phyloP scores from a whole-genome alignment of 2,888 invertebrate genomes.

The Caenorhabditis drosophilae region DNA sequence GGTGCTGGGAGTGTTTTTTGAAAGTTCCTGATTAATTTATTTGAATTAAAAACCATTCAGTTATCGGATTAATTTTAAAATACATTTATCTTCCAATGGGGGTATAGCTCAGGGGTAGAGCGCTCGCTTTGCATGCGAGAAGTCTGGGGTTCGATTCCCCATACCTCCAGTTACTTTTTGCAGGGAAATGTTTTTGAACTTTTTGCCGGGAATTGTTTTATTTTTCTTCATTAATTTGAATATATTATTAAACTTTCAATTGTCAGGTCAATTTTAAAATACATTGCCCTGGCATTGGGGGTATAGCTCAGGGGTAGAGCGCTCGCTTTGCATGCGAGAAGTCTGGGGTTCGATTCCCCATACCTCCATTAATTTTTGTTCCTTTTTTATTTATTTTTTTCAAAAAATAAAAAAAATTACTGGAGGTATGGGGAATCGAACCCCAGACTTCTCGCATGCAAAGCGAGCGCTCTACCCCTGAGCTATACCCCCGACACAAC shows the following conservation, averaged over 20 bases:
- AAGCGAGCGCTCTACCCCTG: conserved; percentile 49
- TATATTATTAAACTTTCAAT: too few relatives aligned
- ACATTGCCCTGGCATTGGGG: too few relatives aligned
- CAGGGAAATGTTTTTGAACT: too few relatives aligned
- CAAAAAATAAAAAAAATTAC: conserved; percentile 2
- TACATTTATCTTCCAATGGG: too few relatives aligned
- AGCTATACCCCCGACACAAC: conserved; percentile 25
- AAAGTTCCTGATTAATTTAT: too few relatives aligned
- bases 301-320: conserved; percentile 45
- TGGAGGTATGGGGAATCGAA: conserved; percentile 57
- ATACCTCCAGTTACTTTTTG: conserved; percentile 41
- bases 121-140: conserved; percentile 48
- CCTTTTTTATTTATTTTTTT: neutral
- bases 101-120: conserved; percentile 45
- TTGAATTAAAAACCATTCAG: too few relatives aligned
- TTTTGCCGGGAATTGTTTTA: too few relatives aligned
- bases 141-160: conserved; percentile 56
- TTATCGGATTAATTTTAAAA: too few relatives aligned
- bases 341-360: conserved; percentile 56
- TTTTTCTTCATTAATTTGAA: too few relatives aligned
- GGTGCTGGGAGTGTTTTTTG: too few relatives aligned
- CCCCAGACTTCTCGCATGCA: conserved; percentile 51
- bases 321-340: conserved; percentile 48
- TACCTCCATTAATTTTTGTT: conserved; percentile 41
- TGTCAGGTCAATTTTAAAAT: too few relatives aligned